A percentile compares a stretch with the other conserved stretches of the same genome.
phyloP scores from a whole-genome alignment of 2,797 vertebrate species.

The Trachurus trachurus region DNA sequence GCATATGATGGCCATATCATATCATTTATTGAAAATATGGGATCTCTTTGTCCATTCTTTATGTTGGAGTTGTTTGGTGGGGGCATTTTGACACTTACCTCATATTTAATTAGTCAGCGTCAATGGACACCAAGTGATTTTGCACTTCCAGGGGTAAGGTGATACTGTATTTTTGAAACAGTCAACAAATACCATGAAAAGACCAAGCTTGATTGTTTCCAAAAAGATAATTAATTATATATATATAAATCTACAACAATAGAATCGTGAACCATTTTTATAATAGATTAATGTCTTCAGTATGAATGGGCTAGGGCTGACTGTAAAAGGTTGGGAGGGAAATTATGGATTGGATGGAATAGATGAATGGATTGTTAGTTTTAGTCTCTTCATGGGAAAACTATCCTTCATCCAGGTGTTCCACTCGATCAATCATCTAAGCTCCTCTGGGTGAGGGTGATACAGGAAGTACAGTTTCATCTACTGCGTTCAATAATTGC shows the following conservation, averaged over 20 bases:
- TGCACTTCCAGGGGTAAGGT: too few species aligned
- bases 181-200: too few species aligned
- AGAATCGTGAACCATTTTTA: background rate
- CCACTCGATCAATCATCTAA: too few species aligned
- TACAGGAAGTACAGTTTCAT: background rate
- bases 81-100: background rate
- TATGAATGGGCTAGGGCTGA: background rate
- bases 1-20: background rate
- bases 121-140: too few species aligned
- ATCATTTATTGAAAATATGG: background rate
- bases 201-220: too few species aligned
- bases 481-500: background rate
- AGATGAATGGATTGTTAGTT: background rate
- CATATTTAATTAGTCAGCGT: background rate
- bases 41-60: background rate
- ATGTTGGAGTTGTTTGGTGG: background rate
- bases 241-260: too few species aligned
- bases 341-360: background rate
- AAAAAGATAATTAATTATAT: too few species aligned
- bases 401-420: background rate
- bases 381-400: background rate
- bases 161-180: too few species aligned
- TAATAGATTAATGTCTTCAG: background rate
- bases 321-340: background rate
- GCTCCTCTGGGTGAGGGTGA: background rate